Percentiles rank a stretch among this genome's conserved stretches.
These are phyloP conservation scores for Cinclus mexicanus DNA, from an alignment of 2,113 vertebrate genomes.

Conservation along the genomic window DNA sequence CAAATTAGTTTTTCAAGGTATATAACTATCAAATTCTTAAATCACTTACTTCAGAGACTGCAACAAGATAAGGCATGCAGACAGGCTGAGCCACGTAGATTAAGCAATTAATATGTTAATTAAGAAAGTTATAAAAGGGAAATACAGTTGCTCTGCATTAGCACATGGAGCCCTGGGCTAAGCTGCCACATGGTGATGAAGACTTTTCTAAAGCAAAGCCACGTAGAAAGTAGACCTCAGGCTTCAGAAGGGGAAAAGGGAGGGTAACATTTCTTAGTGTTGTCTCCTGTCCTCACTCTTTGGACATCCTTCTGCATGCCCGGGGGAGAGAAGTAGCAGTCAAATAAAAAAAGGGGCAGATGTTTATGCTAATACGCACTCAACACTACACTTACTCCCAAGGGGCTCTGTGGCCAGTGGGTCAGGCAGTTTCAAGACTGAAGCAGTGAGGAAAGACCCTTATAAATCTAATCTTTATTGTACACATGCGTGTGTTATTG, in stretches of 20 bases:
- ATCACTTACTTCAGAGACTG: slow-evolving; percentile 1
- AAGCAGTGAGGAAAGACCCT: background rate
- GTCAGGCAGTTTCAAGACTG: background rate
- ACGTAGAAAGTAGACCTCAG: background rate
- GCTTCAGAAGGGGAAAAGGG: background rate
- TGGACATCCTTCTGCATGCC: background rate
- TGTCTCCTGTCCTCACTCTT: background rate
- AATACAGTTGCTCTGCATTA: background rate
- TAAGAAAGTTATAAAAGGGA: background rate
- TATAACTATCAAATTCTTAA: slow-evolving; percentile 15
- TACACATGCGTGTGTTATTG: background rate
- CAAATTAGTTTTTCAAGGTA: background rate
- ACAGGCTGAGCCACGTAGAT: background rate
- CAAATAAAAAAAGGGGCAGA: background rate
- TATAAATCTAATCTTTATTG: background rate
- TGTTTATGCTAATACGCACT: background rate
- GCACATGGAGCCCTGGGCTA: background rate
- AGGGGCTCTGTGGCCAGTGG: background rate
- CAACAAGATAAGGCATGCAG: slow-evolving; percentile 13
- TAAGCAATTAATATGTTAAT: background rate
- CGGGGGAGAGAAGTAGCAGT: background rate
- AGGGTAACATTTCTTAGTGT: background rate
- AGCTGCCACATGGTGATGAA: background rate
- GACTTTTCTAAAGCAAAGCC: background rate
- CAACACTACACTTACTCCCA: rapidly evolving